These are phyloP conservation scores for Orthonevra nobilis DNA, from an alignment of 2,888 invertebrate genomes.

Conservation along the genomic window DNA sequence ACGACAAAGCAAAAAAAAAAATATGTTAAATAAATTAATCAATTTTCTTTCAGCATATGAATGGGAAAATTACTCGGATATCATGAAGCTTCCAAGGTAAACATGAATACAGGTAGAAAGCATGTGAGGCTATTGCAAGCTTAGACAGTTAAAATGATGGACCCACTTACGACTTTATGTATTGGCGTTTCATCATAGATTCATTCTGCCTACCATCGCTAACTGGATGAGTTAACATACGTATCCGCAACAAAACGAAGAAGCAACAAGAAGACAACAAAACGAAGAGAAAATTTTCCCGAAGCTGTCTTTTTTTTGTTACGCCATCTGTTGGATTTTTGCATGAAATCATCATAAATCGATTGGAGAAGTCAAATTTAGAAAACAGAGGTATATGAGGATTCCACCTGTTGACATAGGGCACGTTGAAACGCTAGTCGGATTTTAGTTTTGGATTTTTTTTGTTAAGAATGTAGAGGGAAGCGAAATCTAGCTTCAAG, in stretches of 20 bases:
- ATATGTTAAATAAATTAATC: not conserved
- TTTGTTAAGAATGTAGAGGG: too few relatives aligned
- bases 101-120: not conserved
- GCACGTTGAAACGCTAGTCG: too few relatives aligned
- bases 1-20: not conserved
- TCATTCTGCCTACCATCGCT: not conserved
- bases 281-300: slow-evolving; percentile 33
- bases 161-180: too few relatives aligned
- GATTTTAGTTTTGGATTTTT: too few relatives aligned
- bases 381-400: too few relatives aligned
- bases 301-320: slow-evolving; percentile 15
- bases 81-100: slow-evolving; percentile 18
- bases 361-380: too few relatives aligned
- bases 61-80: not conserved
- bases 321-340: slow-evolving; percentile 4
- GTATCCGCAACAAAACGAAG: not conserved
- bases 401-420: too few relatives aligned
- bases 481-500: too few relatives aligned
- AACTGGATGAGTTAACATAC: slow-evolving; percentile 7
- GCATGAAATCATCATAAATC: not conserved
- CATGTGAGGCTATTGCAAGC: not conserved
- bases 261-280: not conserved
- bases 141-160: too few relatives aligned
- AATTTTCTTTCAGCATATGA: too few relatives aligned
- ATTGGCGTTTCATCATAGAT: not conserved